Conservation (phyloP, 2,888 invertebrate species). For the Eristalis intricaria region DNA sequence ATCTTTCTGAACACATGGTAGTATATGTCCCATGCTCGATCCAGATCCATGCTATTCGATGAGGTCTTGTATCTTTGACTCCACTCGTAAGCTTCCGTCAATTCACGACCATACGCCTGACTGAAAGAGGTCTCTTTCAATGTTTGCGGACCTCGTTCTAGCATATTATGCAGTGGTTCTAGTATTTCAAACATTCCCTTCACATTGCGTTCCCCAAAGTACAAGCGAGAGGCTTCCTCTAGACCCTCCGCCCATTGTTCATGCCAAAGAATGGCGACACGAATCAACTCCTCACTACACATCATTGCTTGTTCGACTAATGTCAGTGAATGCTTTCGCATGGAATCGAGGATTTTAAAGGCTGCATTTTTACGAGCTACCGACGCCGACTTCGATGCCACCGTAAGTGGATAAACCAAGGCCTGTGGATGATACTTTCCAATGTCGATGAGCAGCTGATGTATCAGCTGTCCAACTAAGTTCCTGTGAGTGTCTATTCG, state of each 20-base stretch:
- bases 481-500: conserved; percentile 96
- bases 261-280: conserved; percentile 99
- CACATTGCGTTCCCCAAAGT: conserved; percentile 97
- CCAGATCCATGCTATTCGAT: conserved; percentile 93
- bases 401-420: conserved; percentile 97
- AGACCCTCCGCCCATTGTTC: conserved; percentile 99
- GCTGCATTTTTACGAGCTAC: conserved; percentile 93
- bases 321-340: conserved; percentile 96
- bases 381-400: conserved; percentile 97
- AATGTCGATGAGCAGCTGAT: conserved; percentile 96
- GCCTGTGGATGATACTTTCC: conserved; percentile 99
- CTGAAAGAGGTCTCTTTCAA: conserved; percentile 98
- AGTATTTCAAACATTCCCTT: conserved; percentile 98
- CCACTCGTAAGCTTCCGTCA: conserved; percentile 97
- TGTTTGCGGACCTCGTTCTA: conserved; percentile 97
- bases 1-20: conserved; percentile 99
- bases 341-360: conserved; percentile 95
- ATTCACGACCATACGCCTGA: conserved; percentile 96
- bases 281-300: conserved; percentile 97
- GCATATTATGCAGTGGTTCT: conserved; percentile 96
- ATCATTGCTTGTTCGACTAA: conserved; percentile 97
- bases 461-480: conserved; percentile 94
- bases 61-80: conserved; percentile 94
- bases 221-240: conserved; percentile 95
- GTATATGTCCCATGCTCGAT: conserved; percentile 99